Conservation (phyloP, 2,113 vertebrate genomes). For the Sceloporus tristichus region DNA sequence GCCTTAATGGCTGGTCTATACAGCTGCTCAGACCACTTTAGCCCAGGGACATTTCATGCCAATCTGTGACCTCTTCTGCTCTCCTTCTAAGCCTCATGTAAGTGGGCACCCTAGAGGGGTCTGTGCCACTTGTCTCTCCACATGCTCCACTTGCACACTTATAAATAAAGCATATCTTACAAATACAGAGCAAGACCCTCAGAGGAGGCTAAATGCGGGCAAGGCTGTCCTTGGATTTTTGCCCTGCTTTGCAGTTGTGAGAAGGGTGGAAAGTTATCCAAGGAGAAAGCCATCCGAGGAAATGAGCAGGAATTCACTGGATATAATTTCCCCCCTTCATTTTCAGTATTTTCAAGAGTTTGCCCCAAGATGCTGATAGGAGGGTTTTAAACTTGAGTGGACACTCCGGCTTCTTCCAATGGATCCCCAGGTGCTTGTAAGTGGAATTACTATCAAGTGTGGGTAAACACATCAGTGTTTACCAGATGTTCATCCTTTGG, state of each 20-base stretch:
- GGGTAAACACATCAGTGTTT: background rate
- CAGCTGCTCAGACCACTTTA: too few species aligned
- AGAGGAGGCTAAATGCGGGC: background rate
- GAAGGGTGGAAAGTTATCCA: background rate
- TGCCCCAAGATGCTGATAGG: background rate
- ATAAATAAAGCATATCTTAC: background rate
- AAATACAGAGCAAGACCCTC: background rate
- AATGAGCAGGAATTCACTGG: background rate
- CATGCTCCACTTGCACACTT: background rate
- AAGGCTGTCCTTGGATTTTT: background rate
- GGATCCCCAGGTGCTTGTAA: background rate
- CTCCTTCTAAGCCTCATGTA: background rate
- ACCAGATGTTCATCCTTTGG: background rate
- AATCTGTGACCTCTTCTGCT: background rate
- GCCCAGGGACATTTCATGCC: background rate
- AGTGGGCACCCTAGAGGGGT: background rate
- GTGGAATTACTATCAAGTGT: background rate
- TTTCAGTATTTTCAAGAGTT: background rate
- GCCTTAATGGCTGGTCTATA: too few species aligned
- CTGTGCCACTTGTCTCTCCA: too few species aligned
- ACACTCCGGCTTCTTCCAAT: background rate
- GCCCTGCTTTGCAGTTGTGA: background rate
- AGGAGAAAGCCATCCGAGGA: background rate
- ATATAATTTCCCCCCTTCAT: background rate
- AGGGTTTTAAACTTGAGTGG: background rate